Evolutionary conservation across 92 coral and sea anemone species (phyloP).

Genomic region (Micromussa lordhowensis): DNA sequence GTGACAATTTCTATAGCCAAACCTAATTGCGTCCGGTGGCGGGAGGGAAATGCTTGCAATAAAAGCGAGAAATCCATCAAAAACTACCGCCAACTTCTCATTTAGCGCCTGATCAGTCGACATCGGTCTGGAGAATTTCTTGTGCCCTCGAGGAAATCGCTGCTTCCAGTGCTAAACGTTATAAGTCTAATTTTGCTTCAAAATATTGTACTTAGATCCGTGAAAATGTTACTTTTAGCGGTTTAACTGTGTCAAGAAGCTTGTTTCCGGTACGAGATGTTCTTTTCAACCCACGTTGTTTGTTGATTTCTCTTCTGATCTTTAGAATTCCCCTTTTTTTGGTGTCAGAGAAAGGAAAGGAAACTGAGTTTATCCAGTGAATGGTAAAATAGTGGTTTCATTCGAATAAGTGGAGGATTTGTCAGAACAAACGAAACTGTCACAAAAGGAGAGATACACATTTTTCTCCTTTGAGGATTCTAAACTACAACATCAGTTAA

Average conservation of each 20-base stretch:
- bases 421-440: too few species aligned
- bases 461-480: not conserved
- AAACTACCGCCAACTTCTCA: not conserved
- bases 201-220: not conserved
- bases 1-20: conserved; percentile 1
- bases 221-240: not conserved
- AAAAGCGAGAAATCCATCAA: not conserved
- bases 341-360: not conserved
- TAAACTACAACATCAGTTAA: not conserved
- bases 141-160: conserved; percentile 31
- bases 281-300: not conserved
- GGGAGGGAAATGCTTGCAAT: conserved; percentile 19
- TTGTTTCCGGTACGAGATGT: conserved; percentile 7
- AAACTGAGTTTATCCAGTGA: not conserved
- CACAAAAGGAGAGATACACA: not conserved
- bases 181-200: not conserved
- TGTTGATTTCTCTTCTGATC: not conserved
- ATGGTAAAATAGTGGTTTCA: not conserved
- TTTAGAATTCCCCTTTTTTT: not conserved
- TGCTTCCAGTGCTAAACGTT: not conserved
- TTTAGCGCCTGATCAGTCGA: not conserved
- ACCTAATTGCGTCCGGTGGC: conserved; percentile 23
- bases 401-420: not conserved
- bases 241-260: not conserved
- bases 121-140: not conserved